A percentile compares a stretch with the other conserved stretches of the same genome.
Evolutionary conservation across 2,888 invertebrate genomes (phyloP).

Genomic region (Melanostoma scalare): DNA sequence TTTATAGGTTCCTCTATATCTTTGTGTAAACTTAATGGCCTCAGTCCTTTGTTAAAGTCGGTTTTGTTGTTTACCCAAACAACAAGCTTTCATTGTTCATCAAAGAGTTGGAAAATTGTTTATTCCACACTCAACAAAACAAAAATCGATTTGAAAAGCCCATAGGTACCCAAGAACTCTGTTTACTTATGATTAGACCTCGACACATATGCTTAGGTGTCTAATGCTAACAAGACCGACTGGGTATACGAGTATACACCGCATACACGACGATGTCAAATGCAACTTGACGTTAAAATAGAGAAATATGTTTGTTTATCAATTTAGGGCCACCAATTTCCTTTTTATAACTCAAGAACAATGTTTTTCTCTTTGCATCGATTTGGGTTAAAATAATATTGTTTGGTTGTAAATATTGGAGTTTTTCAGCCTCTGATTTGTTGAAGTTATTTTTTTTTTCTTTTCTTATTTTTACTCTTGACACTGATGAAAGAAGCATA

Average conservation of each 20-base stretch:
- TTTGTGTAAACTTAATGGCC: too few relatives aligned
- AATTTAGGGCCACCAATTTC: conserved; percentile 54
- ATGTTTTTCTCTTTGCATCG: neutral
- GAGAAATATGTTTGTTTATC: conserved; percentile 58
- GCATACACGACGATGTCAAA: conserved; percentile 6
- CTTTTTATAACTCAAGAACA: conserved; percentile 21
- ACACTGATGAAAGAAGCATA: too few relatives aligned
- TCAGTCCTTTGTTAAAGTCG: neutral
- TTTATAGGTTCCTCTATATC: too few relatives aligned
- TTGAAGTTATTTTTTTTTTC: conserved; percentile 17
- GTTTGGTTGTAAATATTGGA: conserved; percentile 60
- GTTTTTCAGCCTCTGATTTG: conserved; percentile 62
- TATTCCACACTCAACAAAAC: conserved; percentile 4
- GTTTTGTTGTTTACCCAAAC: conserved; percentile 20
- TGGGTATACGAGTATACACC: too few relatives aligned
- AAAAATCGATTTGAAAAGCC: conserved; percentile 31
- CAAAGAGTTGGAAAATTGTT: neutral
- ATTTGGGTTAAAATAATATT: conserved; percentile 66
- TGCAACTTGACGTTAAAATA: conserved; percentile 10
- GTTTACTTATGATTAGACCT: conserved; percentile 60
- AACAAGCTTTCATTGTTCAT: conserved; percentile 47
- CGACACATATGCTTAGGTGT: conserved; percentile 39
- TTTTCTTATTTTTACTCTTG: neutral
- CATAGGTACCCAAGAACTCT: conserved; percentile 20
- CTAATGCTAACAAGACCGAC: conserved; percentile 51